Conservation (phyloP, 2,797 vertebrate species). For the Gobionotothen gibberifrons region DNA sequence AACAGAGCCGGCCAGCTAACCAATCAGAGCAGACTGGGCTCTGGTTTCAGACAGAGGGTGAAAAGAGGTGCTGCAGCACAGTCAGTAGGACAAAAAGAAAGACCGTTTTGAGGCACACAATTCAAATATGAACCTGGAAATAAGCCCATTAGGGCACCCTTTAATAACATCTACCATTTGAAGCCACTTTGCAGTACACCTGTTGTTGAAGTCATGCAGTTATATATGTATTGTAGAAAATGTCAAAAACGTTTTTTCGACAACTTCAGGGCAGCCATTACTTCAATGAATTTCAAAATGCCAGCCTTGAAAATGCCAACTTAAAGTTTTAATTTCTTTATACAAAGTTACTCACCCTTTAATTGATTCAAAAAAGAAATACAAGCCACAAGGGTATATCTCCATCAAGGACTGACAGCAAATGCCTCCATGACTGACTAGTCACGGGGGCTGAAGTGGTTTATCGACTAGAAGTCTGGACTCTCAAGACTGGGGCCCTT, state of each 20-base stretch:
- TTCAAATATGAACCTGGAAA: too few species aligned
- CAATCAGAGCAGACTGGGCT: too few species aligned
- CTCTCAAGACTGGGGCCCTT: slow-evolving; percentile 13
- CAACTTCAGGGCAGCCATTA: not conserved
- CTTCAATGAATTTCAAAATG: not conserved
- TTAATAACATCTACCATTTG: too few species aligned
- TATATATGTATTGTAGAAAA: not conserved
- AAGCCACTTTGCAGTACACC: too few species aligned
- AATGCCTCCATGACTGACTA: not conserved
- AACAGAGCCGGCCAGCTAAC: too few species aligned
- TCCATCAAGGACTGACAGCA: slow-evolving; percentile 15
- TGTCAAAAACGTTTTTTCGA: not conserved
- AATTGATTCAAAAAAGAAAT: slow-evolving; percentile 12
- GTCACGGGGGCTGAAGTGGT: not conserved
- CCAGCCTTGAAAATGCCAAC: not conserved
- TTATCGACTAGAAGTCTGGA: slow-evolving; percentile 2
- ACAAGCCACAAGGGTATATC: slow-evolving; percentile 1
- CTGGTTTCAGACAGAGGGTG: too few species aligned
- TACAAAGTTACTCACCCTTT: not conserved
- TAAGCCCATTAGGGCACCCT: too few species aligned
- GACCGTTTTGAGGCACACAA: too few species aligned
- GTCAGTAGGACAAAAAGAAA: too few species aligned
- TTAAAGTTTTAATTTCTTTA: not conserved
- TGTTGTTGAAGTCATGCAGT: too few species aligned
- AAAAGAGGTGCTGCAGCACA: too few species aligned